Conservation (phyloP, 2,797 vertebrate genomes). For the Spatula clypeata region DNA sequence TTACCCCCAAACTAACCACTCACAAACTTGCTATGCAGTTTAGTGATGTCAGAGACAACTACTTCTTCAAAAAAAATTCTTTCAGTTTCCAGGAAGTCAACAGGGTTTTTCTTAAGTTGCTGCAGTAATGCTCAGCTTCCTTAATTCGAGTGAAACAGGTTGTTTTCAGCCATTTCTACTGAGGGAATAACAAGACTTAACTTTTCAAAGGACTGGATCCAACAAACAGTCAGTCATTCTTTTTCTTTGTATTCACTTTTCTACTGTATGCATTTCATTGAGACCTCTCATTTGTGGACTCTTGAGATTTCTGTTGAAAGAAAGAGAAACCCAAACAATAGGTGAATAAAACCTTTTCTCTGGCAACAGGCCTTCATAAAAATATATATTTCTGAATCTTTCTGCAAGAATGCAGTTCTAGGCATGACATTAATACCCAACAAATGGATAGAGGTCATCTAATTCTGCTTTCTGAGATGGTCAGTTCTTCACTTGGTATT, state of each 20-base stretch:
- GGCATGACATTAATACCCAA: background rate
- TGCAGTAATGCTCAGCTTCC: conserved; percentile 76
- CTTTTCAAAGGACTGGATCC: background rate
- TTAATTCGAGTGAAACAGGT: conserved; percentile 66
- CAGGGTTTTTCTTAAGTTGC: conserved; percentile 72
- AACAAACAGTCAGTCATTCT: background rate
- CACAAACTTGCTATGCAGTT: conserved; percentile 71
- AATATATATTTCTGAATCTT: background rate
- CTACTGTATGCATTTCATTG: background rate
- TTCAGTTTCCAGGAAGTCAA: conserved; percentile 85
- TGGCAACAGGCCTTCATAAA: background rate
- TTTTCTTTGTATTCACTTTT: background rate
- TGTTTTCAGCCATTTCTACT: conserved; percentile 3
- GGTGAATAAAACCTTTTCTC: background rate
- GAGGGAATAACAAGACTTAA: background rate
- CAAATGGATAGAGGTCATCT: background rate
- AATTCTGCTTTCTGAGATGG: background rate
- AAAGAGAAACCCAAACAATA: background rate
- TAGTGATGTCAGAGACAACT: conserved; percentile 88
- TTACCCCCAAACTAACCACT: conserved; percentile 84
- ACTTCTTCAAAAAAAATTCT: conserved; percentile 83
- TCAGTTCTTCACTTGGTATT: background rate
- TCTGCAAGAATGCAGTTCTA: background rate
- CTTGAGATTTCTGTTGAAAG: background rate
- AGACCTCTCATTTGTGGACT: background rate